A percentile compares a stretch with the other conserved stretches of the same genome.
phyloP scores from a whole-genome alignment of 2,797 vertebrate genomes.

The Naso thynnoides region DNA sequence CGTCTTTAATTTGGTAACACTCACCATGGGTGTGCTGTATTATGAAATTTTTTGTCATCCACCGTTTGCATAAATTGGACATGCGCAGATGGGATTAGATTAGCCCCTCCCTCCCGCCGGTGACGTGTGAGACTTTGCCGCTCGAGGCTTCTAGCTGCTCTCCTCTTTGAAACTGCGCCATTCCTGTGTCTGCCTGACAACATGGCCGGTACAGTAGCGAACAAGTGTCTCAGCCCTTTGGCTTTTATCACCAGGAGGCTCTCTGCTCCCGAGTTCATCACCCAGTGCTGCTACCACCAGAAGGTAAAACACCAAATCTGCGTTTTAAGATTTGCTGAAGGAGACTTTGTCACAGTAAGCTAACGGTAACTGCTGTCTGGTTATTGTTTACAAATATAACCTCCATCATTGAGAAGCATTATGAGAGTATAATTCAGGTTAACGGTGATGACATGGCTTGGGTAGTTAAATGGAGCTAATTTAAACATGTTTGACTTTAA shows the following conservation, averaged over 20 bases:
- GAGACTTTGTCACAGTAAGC: too few species aligned
- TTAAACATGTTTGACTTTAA: not conserved
- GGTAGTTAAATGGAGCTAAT: not conserved
- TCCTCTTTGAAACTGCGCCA: conserved; percentile 71
- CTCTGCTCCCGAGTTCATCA: conserved; percentile 75
- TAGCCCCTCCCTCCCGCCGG: conserved; percentile 2
- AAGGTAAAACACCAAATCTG: conserved; percentile 71
- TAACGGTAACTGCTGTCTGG: not conserved
- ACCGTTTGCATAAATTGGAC: not conserved
- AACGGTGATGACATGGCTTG: not conserved
- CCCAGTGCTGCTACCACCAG: conserved; percentile 79
- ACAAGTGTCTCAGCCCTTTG: conserved; percentile 75
- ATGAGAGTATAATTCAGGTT: not conserved
- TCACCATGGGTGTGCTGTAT: not conserved
- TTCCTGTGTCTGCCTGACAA: conserved; percentile 1
- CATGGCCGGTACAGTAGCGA: conserved; percentile 74
- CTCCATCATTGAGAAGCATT: too few species aligned
- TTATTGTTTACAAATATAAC: conserved; percentile 26
- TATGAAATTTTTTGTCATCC: not conserved
- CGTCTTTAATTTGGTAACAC: not conserved
- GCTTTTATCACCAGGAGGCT: conserved; percentile 73
- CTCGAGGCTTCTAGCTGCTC: not conserved
- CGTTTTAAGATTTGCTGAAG: not conserved
- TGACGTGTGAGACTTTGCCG: not conserved
- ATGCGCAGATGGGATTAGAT: conserved; percentile 37